Base-by-base conservation (phyloP, 2,797 vertebrate species). In the Poeciliopsis gracilis region DNA sequence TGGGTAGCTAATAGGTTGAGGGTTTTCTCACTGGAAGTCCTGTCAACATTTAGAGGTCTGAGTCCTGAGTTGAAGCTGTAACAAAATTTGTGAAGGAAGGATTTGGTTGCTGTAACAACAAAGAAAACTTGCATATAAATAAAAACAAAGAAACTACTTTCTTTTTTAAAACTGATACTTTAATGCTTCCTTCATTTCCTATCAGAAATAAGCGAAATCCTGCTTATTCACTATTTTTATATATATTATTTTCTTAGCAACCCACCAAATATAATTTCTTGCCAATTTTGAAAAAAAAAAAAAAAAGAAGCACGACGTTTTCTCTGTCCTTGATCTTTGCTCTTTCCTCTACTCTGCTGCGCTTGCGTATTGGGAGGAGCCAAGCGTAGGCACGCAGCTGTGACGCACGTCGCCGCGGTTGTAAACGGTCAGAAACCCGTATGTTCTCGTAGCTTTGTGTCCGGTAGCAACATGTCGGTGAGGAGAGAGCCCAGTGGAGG, bases 381-480 rank as follows among this genome's bases (percentile, higher is more conserved):
- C 41, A 73, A 8, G 20, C 20, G 28, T 28, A n/a, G 10, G 61
- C 70, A 77, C 53, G 53, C 61, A 2, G 28, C 73, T 8, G 38
- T 93, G 88, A 91, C 92, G 28, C 55, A 28, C n/a, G n/a, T n/a
- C n/a, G 89, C 91, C 77, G 79, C 0, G 76, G 12, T 79, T 18
- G 90, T 88, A 78, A 86, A 86, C 28, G 0, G 9, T 10, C 9
- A 71, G 53, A 61, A 7, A 18, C 89, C 89, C 90, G 90, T 89
- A 91, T 91, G 92, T 90, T 73, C 80, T 85, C 80, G 75, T 43
- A 45, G 76, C 80, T 76, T 20, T 67, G 66, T 28, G 63, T 81
- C 66, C 51, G 82, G 75, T 71, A 86, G 79, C 88, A 94, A 89
- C 88, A 94, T 95, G 94, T 92, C 84, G 89, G 87, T 63, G 23